phyloP scores from a whole-genome alignment of 2,797 vertebrate genomes.

The Champsocephalus gunnari region DNA sequence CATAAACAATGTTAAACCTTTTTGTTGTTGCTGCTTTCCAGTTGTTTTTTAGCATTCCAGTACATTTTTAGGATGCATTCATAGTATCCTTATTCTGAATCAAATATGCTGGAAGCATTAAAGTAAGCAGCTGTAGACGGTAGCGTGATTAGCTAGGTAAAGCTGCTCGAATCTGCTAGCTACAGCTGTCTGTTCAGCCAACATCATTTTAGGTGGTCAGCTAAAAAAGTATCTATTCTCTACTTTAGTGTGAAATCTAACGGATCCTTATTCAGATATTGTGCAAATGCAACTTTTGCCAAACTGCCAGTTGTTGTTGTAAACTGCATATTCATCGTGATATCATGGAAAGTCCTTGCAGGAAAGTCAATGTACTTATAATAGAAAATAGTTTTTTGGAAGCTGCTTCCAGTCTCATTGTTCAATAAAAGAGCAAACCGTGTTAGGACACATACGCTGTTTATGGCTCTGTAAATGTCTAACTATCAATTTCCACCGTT shows the following conservation, averaged over 20 bases:
- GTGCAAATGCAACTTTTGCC: neutral
- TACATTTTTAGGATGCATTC: neutral
- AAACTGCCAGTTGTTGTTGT: no score
- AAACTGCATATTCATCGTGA: neutral
- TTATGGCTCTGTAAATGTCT: neutral
- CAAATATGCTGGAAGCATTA: neutral
- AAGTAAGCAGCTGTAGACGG: neutral
- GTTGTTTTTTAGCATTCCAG: no score
- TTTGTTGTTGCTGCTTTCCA: neutral
- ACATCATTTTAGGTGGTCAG: no score
- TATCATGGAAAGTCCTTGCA: neutral
- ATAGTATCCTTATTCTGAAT: neutral
- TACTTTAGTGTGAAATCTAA: neutral
- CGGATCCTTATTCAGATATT: neutral
- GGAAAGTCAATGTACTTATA: neutral
- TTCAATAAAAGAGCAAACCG: conserved; percentile 4
- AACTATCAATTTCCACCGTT: conserved; percentile 7
- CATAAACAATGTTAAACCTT: neutral
- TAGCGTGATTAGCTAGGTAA: neutral
- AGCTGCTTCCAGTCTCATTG: neutral
- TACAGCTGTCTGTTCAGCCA: neutral
- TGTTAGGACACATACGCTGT: neutral
- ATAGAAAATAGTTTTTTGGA: neutral
- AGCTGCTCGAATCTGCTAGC: neutral
- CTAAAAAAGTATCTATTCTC: neutral